Percentiles rank a stretch among this genome's conserved stretches.
phyloP scores from a whole-genome alignment of 35 echinoderm and acorn worm genomes.

The Amphiura filiformis region DNA sequence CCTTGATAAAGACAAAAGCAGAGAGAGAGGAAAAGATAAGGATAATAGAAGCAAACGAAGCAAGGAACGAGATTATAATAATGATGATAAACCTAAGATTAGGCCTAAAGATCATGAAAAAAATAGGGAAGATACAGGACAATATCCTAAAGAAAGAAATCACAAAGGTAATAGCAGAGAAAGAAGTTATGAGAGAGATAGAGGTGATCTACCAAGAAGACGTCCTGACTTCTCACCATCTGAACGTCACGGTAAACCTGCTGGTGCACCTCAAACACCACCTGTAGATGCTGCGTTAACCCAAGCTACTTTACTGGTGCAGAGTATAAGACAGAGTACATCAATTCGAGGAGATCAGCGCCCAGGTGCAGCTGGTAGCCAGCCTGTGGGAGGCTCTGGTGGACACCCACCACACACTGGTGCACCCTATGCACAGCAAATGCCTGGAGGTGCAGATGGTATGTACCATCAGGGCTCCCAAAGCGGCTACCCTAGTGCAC shows the following conservation, averaged over 20 bases:
- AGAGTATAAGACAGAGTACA: background rate
- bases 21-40: background rate
- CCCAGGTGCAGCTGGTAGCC: background rate
- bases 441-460: background rate
- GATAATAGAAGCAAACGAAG: conserved; percentile 4
- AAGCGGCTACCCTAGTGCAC: background rate
- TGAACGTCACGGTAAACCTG: background rate
- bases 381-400: background rate
- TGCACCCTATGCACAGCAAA: background rate
- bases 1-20: background rate
- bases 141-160: background rate
- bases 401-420: conserved; percentile 2
- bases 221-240: background rate
- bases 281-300: background rate
- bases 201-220: background rate
- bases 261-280: background rate
- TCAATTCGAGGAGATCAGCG: background rate
- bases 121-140: background rate
- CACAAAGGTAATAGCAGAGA: background rate
- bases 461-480: background rate
- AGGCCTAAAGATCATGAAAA: background rate
- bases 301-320: background rate
- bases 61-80: background rate
- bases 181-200: conserved; percentile 15
- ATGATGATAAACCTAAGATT: background rate